Evolutionary conservation across 2,888 invertebrate genomes (phyloP), one percentile per base, ranked within the genome.

Genomic region (Leptogaster cylindrica): DNA sequence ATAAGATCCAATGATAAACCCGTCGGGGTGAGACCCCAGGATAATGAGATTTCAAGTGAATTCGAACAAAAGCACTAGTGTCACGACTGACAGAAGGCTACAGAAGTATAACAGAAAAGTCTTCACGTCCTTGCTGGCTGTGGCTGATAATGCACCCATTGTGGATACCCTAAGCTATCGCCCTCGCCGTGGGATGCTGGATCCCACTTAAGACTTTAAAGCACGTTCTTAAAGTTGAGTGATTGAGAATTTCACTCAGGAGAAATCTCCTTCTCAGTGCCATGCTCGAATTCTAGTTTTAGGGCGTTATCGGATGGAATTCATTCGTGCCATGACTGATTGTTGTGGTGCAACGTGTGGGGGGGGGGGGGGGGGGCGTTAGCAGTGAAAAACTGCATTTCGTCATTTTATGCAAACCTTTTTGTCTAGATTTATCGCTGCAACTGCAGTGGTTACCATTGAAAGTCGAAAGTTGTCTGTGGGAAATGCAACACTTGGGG

Each of bases 41-140:
- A 41, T 58, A 58, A 58, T 58, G 58, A 58, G 58, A 58, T 58
- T 58, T 58, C 58, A 58, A 58, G 39, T 58, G 58, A 58, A 58
- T 58, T 58, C 58, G 58, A 58, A 58, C 41, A 58, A 58, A 58
- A 58, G 41, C 58, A 58, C 39, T 39, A 58, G 58, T 39, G 25
- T 18, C 58, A 14, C 7, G 36, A 52, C 33, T 31, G 33, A 31
- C 52, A 52, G 52, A 14, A 33, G 52, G 52, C 52, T 31, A 52
- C 18, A 27, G 33, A 10, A 58, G 25, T 41, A 36, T 8, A 58
- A 25, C 8, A 41, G 58, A 58, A 58, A 58, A 41, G 58, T 39
- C 58, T 58, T 58, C 25, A 58, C 58, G 41, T 58, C 41, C 41
- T 25, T 39, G 58, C 58, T 58, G 58, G 58, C 58, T 58, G 58